Evolutionary conservation across 2,113 vertebrate genomes (phyloP).

Genomic region (Nibea coibor): DNA sequence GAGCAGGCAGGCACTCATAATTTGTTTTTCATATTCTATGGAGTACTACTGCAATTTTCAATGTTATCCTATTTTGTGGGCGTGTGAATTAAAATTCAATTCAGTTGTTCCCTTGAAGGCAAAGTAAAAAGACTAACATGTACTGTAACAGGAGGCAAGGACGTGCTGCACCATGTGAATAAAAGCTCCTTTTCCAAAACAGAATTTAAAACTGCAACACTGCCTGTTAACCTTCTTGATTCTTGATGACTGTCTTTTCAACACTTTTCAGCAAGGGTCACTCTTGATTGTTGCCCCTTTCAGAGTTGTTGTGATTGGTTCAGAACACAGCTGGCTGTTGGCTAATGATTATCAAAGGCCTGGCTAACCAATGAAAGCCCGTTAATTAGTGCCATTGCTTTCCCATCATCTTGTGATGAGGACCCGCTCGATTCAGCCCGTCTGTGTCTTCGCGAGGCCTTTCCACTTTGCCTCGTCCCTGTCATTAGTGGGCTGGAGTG

Average conservation of each 20-base stretch:
- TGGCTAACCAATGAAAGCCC: constrained; percentile 51
- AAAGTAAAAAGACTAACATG: background rate
- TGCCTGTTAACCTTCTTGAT: background rate
- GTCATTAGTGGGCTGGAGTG: constrained; percentile 48
- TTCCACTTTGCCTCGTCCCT: constrained; percentile 12
- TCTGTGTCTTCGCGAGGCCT: constrained; percentile 19
- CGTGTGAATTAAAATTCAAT: background rate
- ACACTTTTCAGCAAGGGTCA: constrained; percentile 9
- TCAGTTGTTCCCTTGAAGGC: background rate
- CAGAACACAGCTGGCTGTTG: constrained; percentile 20
- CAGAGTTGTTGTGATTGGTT: constrained; percentile 38
- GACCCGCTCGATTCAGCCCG: background rate
- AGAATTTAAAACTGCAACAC: background rate
- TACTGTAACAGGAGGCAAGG: background rate
- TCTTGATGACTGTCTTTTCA: constrained; percentile 22
- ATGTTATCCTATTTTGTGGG: background rate
- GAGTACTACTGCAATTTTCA: background rate
- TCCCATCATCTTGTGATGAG: constrained; percentile 28
- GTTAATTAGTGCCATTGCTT: constrained; percentile 59
- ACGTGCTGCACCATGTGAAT: background rate
- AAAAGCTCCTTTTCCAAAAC: background rate
- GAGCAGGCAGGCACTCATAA: background rate
- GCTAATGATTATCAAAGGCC: constrained; percentile 35
- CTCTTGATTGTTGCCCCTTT: constrained; percentile 31
- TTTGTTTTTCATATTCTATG: background rate